A percentile compares a stretch with the other conserved stretches of the same genome.
phyloP scores from a whole-genome alignment of 2,888 invertebrate genomes.

The Boloria euphrosyne region DNA sequence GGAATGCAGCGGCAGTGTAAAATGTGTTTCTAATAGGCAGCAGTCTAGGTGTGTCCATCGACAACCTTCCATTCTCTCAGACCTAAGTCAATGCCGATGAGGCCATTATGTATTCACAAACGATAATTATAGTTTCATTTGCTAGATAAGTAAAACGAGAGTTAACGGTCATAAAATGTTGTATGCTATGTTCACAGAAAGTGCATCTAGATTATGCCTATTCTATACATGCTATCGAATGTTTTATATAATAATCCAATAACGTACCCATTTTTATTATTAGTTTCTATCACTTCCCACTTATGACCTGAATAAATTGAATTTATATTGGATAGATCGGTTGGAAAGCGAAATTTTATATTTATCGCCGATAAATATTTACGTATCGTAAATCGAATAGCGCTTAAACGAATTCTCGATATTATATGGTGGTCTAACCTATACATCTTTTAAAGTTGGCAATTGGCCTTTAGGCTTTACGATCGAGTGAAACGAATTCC shows the following conservation, averaged over 20 bases:
- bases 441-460: slow-evolving; percentile 45
- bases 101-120: slow-evolving; percentile 65
- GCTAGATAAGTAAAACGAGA: slow-evolving; percentile 14
- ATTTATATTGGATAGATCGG: slow-evolving; percentile 41
- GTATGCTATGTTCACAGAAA: not conserved
- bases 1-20: slow-evolving; percentile 63
- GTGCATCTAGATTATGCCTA: not conserved
- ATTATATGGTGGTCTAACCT: slow-evolving; percentile 47
- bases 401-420: slow-evolving; percentile 44
- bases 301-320: slow-evolving; percentile 41
- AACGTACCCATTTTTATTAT: slow-evolving; percentile 19
- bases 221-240: not conserved
- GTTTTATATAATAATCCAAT: slow-evolving; percentile 7
- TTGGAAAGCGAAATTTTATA: slow-evolving; percentile 51
- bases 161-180: slow-evolving; percentile 5
- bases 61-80: slow-evolving; percentile 75
- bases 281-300: slow-evolving; percentile 24
- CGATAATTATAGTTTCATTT: slow-evolving; percentile 44
- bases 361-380: slow-evolving; percentile 57
- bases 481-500: slow-evolving; percentile 48
- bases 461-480: slow-evolving; percentile 46
- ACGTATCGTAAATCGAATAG: slow-evolving; percentile 57
- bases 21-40: slow-evolving; percentile 57
- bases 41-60: slow-evolving; percentile 67
- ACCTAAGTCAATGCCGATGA: slow-evolving; percentile 68